Evolutionary conservation across 2,113 vertebrate species (phyloP), one percentile per base, ranked within the genome.

Genomic region (Crotalus helleri): DNA sequence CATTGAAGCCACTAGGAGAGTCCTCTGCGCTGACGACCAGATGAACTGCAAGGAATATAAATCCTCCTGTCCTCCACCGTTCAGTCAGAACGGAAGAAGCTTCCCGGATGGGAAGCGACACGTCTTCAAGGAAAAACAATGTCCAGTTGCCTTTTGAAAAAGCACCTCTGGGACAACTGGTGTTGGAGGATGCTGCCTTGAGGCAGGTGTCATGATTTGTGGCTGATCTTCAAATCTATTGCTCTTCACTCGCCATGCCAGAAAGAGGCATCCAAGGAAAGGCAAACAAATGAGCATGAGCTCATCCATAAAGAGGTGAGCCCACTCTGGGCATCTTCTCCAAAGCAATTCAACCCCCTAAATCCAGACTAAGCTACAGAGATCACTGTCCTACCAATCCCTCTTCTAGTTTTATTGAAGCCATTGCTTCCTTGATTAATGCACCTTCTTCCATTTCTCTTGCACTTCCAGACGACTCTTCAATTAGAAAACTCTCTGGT

Each of bases 391-490:
- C n/a, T 21, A 54, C 3, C 5, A 9, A 3, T 54, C n/a, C n/a
- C 53, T 55, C 23, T 24, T 17, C 88, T 46, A 59, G 10, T 59
- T 90, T 24, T 13, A 6, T 11, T 23, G 44, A 61, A n/a, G 17
- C 44, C 44, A 0, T 49, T n/a, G 85, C 19, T 61, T 4, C 23
- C 29, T 12, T 26, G 5, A n/a, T 33, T 53, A 11, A 5, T 1
- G 33, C 6, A 1, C 44, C 21, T 81, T 33, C n/a, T 74, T 13
- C 92, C 8, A n/a, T 54, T 91, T 88, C 86, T 91, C 1, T 87
- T 96, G 69, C 69, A 95, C 69, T 96, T 95, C 86, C 97, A 99
- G 99, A 99, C 94, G 98, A 99, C 92, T 97, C 98, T 93, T 97
- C 96, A 0, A 98, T 97, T 94, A 99, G 98, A 96, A 99, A 98